Percentiles rank a stretch among this genome's conserved stretches.
phyloP scores from a whole-genome alignment of 2,888 invertebrate genomes.

The Therioaphis trifolii region DNA sequence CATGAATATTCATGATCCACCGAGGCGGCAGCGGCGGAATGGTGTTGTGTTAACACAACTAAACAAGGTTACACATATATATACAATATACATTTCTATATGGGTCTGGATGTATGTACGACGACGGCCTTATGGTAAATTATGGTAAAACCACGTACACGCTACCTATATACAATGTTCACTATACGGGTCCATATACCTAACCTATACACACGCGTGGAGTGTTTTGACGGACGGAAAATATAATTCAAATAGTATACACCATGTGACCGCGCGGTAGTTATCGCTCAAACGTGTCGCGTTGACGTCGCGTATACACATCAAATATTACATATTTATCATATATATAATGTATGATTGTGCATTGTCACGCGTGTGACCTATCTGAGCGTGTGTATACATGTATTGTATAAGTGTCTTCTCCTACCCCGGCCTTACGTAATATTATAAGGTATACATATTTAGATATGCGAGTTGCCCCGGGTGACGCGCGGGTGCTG shows the following conservation, averaged over 20 bases:
- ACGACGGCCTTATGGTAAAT: conserved; percentile 38
- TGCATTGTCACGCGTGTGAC: too few relatives aligned
- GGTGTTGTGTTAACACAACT: conserved; percentile 23
- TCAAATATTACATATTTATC: neutral
- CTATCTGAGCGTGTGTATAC: too few relatives aligned
- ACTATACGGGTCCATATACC: neutral
- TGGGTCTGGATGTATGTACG: conserved; percentile 5
- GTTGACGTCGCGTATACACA: neutral
- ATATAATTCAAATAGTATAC: neutral
- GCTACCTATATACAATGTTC: neutral
- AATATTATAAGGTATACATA: neutral
- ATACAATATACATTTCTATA: neutral
- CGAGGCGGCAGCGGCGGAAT: neutral
- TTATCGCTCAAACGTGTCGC: too few relatives aligned
- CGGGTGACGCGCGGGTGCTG: neutral
- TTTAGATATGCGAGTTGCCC: neutral
- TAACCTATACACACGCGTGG: neutral
- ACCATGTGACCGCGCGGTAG: too few relatives aligned
- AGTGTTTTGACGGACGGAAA: neutral
- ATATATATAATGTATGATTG: too few relatives aligned
- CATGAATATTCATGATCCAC: conserved; percentile 28
- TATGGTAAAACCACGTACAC: conserved; percentile 9
- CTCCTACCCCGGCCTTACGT: neutral
- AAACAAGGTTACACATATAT: conserved; percentile 4
- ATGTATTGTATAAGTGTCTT: too few relatives aligned